phyloP scores from a whole-genome alignment of 2,113 vertebrate species.

The Paedocypris sp. region DNA sequence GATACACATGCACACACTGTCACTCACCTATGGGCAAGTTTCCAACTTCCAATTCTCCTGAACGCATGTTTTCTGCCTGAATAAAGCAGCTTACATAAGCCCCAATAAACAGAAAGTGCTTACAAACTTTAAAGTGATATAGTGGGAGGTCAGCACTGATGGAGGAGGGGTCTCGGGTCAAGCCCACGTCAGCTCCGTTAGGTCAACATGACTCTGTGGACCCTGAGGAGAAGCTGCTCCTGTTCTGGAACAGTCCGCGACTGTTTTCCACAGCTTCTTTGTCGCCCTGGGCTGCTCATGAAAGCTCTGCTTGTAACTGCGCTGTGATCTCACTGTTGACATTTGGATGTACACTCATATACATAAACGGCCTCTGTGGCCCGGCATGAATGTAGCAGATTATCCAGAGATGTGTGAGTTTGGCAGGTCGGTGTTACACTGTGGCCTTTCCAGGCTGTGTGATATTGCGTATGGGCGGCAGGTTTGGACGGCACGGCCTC shows the following conservation, averaged over 20 bases:
- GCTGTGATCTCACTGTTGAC: conserved; percentile 46
- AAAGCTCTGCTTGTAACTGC: conserved; percentile 57
- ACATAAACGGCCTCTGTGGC: conserved; percentile 42
- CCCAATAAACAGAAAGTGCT: no score
- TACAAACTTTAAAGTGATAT: no score
- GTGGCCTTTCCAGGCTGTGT: background rate
- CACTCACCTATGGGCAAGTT: no score
- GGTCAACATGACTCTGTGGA: conserved; percentile 49
- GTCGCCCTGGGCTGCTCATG: conserved; percentile 38
- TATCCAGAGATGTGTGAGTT: conserved; percentile 35
- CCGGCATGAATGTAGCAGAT: conserved; percentile 48
- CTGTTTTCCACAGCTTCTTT: conserved; percentile 45
- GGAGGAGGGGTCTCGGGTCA: conserved; percentile 3
- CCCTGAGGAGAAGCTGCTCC: conserved; percentile 41
- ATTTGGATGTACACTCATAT: conserved; percentile 40
- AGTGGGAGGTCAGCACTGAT: conserved; percentile 29
- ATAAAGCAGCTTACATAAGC: no score
- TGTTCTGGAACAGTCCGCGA: conserved; percentile 38
- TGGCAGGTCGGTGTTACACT: conserved; percentile 5
- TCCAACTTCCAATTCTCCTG: no score
- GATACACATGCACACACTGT: no score
- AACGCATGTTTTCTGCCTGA: no score
- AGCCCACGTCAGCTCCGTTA: conserved; percentile 49
- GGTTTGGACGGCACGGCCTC: conserved; percentile 45
- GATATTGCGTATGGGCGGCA: conserved; percentile 44